A percentile compares a stretch with the other conserved stretches of the same genome.
These are phyloP conservation scores for Rissa tridactyla DNA, from an alignment of 2,113 vertebrate species.

Conservation along the genomic window DNA sequence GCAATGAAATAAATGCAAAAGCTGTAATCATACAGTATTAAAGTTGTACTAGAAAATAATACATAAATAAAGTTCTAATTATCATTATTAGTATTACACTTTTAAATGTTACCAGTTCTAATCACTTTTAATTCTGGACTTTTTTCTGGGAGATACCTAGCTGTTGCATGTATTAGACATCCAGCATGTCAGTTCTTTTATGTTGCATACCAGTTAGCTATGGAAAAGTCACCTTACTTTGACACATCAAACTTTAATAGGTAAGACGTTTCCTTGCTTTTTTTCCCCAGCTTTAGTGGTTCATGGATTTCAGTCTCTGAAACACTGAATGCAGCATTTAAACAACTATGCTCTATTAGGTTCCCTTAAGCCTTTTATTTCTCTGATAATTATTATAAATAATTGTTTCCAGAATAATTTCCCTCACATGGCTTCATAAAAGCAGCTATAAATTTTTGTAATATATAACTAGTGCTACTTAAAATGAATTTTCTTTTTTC, in stretches of 20 bases:
- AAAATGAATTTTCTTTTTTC: background rate
- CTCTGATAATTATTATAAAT: background rate
- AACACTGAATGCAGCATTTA: background rate
- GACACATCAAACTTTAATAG: background rate
- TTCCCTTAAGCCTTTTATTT: background rate
- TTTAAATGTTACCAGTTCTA: background rate
- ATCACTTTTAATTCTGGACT: background rate
- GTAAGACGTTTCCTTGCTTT: background rate
- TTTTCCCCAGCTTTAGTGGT: fast-evolving
- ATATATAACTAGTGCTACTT: background rate
- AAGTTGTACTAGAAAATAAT: background rate
- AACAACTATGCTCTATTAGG: background rate
- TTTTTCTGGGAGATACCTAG: background rate
- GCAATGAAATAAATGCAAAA: background rate
- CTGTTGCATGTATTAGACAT: background rate
- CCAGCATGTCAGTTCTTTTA: background rate
- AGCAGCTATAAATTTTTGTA: background rate
- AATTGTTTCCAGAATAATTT: background rate
- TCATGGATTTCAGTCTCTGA: background rate
- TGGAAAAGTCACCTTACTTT: background rate
- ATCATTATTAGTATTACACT: background rate
- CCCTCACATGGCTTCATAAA: background rate
- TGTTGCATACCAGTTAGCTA: background rate
- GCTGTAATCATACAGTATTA: background rate
- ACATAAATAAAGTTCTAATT: background rate